Conservation (phyloP, 1,140 invertebrate genomes). For the Grapholita molesta region DNA sequence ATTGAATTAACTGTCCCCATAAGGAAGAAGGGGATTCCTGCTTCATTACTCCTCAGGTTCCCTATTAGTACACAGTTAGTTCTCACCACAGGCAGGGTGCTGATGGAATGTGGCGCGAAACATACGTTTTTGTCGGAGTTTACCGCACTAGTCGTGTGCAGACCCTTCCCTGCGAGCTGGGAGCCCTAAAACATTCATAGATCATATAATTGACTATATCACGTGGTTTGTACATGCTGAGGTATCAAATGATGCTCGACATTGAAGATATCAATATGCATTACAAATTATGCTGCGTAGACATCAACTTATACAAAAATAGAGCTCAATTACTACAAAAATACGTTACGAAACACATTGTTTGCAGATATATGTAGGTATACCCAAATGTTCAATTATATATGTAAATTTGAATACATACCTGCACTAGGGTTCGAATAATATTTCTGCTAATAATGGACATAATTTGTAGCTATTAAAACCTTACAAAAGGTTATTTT, state of each 20-base stretch:
- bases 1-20: too few species aligned
- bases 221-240: not conserved
- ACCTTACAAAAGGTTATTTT: conserved; percentile 46
- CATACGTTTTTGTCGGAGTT: conserved; percentile 69
- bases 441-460: conserved; percentile 62
- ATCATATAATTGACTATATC: conserved; percentile 19
- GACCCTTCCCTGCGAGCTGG: conserved; percentile 60
- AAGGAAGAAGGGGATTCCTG: conserved; percentile 23
- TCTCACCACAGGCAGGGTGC: conserved; percentile 61
- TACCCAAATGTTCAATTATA: not conserved
- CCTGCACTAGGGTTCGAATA: conserved; percentile 60
- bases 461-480: conserved; percentile 39
- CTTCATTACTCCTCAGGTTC: conserved; percentile 28
- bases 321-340: conserved; percentile 7
- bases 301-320: not conserved
- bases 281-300: not conserved
- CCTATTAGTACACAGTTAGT: conserved; percentile 68
- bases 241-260: not conserved
- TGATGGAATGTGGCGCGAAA: conserved; percentile 57
- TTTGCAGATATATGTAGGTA: conserved; percentile 9
- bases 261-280: not conserved
- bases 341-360: conserved; percentile 60
- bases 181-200: conserved; percentile 53
- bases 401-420: conserved; percentile 24
- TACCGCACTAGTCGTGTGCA: conserved; percentile 67